Conservation (phyloP, 2,888 invertebrate genomes). For the Acanthosepion esculentum region DNA sequence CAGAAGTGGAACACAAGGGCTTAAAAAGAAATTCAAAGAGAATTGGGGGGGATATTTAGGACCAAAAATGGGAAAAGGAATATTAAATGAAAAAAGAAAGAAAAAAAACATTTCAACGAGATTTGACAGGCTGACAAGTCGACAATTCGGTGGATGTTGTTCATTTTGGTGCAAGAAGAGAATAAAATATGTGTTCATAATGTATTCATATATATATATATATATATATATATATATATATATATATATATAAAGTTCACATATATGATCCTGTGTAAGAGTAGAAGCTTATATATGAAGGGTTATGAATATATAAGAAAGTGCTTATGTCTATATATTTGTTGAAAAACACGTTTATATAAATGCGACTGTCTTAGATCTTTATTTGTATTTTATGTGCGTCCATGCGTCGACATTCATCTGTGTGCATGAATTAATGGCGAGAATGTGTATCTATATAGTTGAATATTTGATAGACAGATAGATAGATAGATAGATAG, state of each 20-base stretch:
- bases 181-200: background rate
- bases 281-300: background rate
- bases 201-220: too few species aligned
- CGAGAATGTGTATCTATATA: background rate
- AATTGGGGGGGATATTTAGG: too few species aligned
- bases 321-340: too few species aligned
- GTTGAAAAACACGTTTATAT: too few species aligned
- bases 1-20: too few species aligned
- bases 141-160: background rate
- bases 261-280: background rate
- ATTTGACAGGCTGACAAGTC: constrained; percentile 2
- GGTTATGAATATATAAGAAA: background rate
- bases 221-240: too few species aligned
- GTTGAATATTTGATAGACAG: too few species aligned
- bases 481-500: background rate
- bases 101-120: background rate
- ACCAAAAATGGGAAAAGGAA: too few species aligned
- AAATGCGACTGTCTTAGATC: too few species aligned
- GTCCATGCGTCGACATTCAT: background rate
- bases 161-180: background rate
- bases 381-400: too few species aligned
- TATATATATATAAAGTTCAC: too few species aligned
- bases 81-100: background rate
- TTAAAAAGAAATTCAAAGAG: too few species aligned
- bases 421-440: background rate